Evolutionary conservation across 2,113 vertebrate genomes (phyloP).

Genomic region (Crotalus tigris): DNA sequence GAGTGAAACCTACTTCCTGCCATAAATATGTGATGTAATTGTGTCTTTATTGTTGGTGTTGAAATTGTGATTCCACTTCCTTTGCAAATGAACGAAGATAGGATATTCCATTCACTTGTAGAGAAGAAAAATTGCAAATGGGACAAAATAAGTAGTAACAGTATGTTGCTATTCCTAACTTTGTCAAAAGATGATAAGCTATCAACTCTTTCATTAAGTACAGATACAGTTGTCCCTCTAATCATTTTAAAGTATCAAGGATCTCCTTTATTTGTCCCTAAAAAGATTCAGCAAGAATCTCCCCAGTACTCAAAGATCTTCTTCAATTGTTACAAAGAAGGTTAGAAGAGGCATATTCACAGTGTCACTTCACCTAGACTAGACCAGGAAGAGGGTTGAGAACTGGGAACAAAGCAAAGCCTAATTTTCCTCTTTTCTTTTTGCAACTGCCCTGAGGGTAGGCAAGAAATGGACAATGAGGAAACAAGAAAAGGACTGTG

Average conservation of each 20-base stretch:
- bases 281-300: not conserved
- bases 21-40: not conserved
- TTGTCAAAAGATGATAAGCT: not conserved
- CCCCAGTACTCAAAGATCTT: conserved; percentile 7
- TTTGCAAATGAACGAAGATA: not conserved
- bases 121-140: not conserved
- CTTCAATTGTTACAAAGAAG: not conserved
- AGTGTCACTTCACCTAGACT: not conserved
- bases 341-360: not conserved
- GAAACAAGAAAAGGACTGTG: not conserved
- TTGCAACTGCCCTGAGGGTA: not conserved
- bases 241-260: not conserved
- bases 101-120: not conserved
- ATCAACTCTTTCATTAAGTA: not conserved
- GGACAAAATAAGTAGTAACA: not conserved
- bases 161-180: not conserved
- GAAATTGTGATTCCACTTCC: not conserved
- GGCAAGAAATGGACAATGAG: conserved; percentile 1
- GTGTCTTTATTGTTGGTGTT: not conserved
- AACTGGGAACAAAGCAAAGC: conserved; percentile 13
- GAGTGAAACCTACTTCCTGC: not conserved
- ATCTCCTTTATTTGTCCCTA: not conserved
- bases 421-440: conserved; percentile 5
- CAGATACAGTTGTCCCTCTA: not conserved
- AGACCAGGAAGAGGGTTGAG: not conserved